Conservation (phyloP, 2,113 vertebrate genomes). For the Ginglymostoma cirratum region DNA sequence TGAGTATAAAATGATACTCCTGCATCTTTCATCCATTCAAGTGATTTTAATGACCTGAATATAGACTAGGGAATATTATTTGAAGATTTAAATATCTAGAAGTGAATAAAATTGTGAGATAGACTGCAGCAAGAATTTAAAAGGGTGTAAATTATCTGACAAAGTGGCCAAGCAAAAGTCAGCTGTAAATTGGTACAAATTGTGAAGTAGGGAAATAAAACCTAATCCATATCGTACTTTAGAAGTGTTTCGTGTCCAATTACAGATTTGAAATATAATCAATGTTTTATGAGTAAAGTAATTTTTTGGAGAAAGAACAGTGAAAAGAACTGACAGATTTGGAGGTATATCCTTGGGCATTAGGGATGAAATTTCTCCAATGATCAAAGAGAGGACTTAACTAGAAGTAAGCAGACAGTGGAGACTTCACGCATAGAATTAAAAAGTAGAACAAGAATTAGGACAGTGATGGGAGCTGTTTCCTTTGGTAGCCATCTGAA, state of each 20-base stretch:
- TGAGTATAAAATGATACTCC: no score
- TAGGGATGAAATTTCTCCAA: neutral
- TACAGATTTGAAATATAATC: neutral
- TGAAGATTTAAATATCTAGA: neutral
- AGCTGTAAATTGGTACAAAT: neutral
- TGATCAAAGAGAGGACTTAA: neutral
- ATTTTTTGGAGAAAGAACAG: neutral
- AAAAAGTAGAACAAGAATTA: neutral
- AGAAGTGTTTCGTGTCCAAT: neutral
- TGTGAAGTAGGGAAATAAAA: neutral
- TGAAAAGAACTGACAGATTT: neutral
- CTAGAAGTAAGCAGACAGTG: neutral
- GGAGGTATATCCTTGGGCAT: neutral
- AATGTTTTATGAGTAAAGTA: neutral
- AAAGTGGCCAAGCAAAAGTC: neutral
- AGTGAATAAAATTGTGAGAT: neutral
- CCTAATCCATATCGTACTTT: neutral
- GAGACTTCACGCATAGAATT: neutral
- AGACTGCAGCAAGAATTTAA: neutral
- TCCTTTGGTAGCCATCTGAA: neutral
- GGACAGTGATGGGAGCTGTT: neutral
- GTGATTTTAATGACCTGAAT: no score
- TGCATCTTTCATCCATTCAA: no score
- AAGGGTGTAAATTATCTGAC: neutral
- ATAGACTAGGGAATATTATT: no score